A percentile compares a stretch with the other conserved stretches of the same genome.
Evolutionary conservation across 2,797 vertebrate genomes (phyloP).

Genomic region (Apogon hyalosoma): DNA sequence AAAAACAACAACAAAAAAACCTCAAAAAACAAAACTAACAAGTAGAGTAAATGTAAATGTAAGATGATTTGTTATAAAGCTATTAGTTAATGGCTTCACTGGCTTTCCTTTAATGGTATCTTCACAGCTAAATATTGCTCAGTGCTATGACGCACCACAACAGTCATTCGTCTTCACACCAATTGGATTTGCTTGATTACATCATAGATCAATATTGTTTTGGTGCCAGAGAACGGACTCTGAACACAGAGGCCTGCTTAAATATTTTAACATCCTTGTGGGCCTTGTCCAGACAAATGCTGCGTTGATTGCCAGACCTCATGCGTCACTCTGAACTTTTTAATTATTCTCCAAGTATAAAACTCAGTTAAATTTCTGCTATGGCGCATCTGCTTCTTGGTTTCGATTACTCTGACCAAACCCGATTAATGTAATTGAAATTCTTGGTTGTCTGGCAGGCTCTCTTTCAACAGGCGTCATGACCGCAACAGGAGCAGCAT

Average conservation of each 20-base stretch:
- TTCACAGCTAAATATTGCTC: conserved; percentile 5
- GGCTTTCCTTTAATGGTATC: not conserved
- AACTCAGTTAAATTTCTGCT: conserved; percentile 3
- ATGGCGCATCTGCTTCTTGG: not conserved
- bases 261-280: conserved; percentile 41
- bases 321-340: not conserved
- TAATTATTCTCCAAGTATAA: conserved; percentile 2
- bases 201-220: conserved; percentile 48
- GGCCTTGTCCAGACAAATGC: conserved; percentile 6
- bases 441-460: conserved; percentile 18
- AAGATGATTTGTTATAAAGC: not conserved
- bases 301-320: not conserved
- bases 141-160: conserved; percentile 2
- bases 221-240: conserved; percentile 15
- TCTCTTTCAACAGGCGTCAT: conserved; percentile 21
- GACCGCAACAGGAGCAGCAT: not conserved
- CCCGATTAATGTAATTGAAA: conserved; percentile 37
- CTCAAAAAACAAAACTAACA: not conserved
- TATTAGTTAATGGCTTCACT: not conserved
- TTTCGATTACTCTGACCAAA: conserved; percentile 21
- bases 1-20: not conserved
- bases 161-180: conserved; percentile 23
- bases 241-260: not conserved
- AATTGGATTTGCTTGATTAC: conserved; percentile 37
- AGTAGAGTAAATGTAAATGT: not conserved